These are phyloP conservation scores for Orthonychiurus folsomi DNA, from an alignment of 2,888 invertebrate species.

Conservation along the genomic window DNA sequence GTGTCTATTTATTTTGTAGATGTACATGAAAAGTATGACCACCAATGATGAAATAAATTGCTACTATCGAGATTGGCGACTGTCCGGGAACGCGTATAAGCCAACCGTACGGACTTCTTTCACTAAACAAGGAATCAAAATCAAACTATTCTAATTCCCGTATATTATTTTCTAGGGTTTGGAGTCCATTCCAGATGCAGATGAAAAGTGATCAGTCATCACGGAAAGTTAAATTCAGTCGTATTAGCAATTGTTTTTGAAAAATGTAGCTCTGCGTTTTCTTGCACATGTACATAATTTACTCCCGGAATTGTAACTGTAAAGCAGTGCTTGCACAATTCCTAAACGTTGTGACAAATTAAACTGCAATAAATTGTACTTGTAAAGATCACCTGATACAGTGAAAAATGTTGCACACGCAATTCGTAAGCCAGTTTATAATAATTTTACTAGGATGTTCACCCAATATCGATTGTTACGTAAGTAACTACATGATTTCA, in stretches of 20 bases:
- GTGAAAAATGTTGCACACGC: no score
- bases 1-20: neutral
- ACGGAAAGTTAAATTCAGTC: neutral
- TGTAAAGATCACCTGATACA: neutral
- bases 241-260: neutral
- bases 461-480: no score
- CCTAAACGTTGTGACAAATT: neutral
- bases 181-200: constrained; percentile 25
- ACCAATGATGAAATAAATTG: neutral
- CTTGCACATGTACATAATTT: neutral
- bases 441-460: no score
- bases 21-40: constrained; percentile 1
- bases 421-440: no score
- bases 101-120: constrained; percentile 16
- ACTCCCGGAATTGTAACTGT: no score
- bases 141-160: no score
- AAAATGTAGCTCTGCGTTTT: neutral
- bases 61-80: constrained; percentile 18
- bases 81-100: constrained; percentile 21
- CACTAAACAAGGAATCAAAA: neutral
- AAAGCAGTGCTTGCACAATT: neutral
- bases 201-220: neutral
- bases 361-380: neutral
- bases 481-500: constrained; percentile 10
- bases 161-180: constrained; percentile 22